These are phyloP conservation scores for Tachina grossa DNA, from an alignment of 2,888 invertebrate genomes.

Conservation along the genomic window DNA sequence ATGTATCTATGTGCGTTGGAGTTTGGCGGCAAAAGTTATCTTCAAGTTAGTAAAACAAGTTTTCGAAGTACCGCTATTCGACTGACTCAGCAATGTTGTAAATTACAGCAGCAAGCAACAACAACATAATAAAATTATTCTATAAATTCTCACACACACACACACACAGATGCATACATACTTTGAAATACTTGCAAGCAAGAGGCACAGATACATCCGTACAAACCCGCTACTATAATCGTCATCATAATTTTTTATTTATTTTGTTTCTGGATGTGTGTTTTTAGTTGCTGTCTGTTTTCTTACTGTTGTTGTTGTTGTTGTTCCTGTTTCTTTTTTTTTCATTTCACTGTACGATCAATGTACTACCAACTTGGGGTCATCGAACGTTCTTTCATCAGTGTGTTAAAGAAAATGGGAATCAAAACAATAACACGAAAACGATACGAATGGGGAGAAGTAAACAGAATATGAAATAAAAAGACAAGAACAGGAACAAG, in stretches of 20 bases:
- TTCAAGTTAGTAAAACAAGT: slow-evolving; percentile 75
- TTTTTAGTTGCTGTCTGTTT: not conserved
- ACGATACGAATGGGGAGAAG: slow-evolving; percentile 70
- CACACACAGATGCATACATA: slow-evolving; percentile 56
- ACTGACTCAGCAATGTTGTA: slow-evolving; percentile 71
- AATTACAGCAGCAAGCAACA: slow-evolving; percentile 62
- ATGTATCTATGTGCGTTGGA: slow-evolving; percentile 68
- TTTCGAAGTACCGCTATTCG: slow-evolving; percentile 74
- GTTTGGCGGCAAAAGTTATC: slow-evolving; percentile 73
- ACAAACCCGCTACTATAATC: slow-evolving; percentile 49
- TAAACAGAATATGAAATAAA: slow-evolving; percentile 65
- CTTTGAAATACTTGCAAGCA: slow-evolving; percentile 68
- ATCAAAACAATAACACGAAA: slow-evolving; percentile 81
- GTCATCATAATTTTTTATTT: slow-evolving; percentile 51
- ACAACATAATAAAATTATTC: slow-evolving; percentile 54
- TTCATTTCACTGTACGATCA: slow-evolving; percentile 65
- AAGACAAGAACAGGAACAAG: slow-evolving; percentile 67
- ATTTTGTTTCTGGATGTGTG: slow-evolving; percentile 53
- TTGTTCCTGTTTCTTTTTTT: slow-evolving; percentile 42
- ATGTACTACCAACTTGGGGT: slow-evolving; percentile 75
- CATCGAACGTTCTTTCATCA: slow-evolving; percentile 81
- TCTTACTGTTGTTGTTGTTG: slow-evolving; percentile 21
- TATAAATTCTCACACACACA: slow-evolving; percentile 30
- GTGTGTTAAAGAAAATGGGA: slow-evolving; percentile 79
- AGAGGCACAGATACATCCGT: slow-evolving; percentile 59